These are phyloP conservation scores for Syndactyla subalaris DNA, from an alignment of 2,797 vertebrate genomes.

Conservation along the genomic window DNA sequence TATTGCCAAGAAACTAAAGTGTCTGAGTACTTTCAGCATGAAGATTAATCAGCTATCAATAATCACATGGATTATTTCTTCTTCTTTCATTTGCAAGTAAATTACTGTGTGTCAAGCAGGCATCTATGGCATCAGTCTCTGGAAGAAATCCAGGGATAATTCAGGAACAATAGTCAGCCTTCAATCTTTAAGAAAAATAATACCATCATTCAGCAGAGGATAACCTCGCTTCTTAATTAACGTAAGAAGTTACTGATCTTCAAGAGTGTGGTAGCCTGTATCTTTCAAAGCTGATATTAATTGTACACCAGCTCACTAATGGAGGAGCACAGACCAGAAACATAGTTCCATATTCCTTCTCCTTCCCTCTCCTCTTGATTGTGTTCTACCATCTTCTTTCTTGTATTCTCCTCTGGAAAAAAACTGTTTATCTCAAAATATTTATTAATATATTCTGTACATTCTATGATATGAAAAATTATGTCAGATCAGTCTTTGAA, in stretches of 20 bases:
- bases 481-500: not conserved
- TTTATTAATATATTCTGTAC: not conserved
- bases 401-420: not conserved
- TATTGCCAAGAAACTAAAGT: not conserved
- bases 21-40: not conserved
- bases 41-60: constrained; percentile 7
- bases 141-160: not conserved
- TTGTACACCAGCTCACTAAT: not conserved
- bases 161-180: not conserved
- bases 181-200: constrained; percentile 7
- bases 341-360: not conserved
- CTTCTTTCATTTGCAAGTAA: not conserved
- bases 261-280: not conserved
- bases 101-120: not conserved
- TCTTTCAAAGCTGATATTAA: not conserved
- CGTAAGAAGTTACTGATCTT: not conserved
- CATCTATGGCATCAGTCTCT: not conserved
- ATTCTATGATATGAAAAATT: not conserved
- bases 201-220: not conserved
- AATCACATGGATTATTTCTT: not conserved
- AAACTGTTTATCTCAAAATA: not conserved
- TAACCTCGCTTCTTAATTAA: not conserved
- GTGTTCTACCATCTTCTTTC: not conserved
- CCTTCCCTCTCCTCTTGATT: not conserved
- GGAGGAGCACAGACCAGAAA: not conserved